Percentiles rank a stretch among this genome's conserved stretches.
These are phyloP conservation scores for Ramphastos sulfuratus DNA, from an alignment of 2,113 vertebrate genomes.

Conservation along the genomic window DNA sequence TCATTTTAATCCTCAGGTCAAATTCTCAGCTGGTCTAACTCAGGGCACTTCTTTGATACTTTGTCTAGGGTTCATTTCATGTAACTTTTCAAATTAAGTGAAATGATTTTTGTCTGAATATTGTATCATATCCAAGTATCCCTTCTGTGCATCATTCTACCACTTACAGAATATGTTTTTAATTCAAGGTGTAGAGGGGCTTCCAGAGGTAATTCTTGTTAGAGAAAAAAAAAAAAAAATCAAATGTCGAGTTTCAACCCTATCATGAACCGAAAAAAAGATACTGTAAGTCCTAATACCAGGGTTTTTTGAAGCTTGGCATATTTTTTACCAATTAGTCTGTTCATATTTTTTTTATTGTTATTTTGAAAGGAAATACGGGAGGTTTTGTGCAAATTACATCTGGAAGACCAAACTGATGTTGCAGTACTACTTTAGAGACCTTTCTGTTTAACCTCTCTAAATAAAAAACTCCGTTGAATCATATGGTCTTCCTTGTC, in stretches of 20 bases:
- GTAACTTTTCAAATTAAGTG: background rate
- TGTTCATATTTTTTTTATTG: background rate
- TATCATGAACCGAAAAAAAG: background rate
- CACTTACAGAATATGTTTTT: background rate
- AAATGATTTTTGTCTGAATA: background rate
- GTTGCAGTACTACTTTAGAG: background rate
- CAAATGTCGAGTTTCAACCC: background rate
- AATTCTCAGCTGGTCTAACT: constrained; percentile 23
- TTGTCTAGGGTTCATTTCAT: background rate
- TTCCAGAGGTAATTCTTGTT: background rate
- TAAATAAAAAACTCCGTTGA: constrained; percentile 4
- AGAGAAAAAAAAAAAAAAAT: background rate
- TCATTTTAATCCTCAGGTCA: constrained; percentile 37
- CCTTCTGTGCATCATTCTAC: background rate
- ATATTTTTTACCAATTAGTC: background rate
- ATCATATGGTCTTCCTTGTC: background rate
- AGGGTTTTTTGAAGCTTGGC: background rate
- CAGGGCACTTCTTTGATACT: background rate
- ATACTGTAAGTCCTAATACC: background rate
- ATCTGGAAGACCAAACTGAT: background rate
- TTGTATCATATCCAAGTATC: background rate
- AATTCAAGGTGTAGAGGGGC: background rate
- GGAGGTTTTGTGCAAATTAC: background rate
- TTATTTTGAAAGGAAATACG: background rate
- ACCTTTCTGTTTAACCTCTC: background rate